Evolutionary conservation across 2,888 invertebrate species (phyloP).

Genomic region (Pantelozetes paolii): DNA sequence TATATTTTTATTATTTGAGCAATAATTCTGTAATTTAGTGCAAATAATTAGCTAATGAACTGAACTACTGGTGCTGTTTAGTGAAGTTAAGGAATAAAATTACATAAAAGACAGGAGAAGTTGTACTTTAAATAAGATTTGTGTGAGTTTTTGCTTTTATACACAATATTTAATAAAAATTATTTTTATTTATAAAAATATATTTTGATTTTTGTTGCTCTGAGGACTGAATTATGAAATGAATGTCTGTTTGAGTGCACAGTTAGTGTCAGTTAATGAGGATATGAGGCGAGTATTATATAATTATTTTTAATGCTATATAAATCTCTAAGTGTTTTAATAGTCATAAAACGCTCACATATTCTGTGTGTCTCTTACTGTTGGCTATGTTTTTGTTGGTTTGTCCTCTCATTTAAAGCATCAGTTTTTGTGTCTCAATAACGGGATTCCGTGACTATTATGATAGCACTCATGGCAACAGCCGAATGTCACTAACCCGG

Average conservation of each 20-base stretch:
- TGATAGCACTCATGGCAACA: slow-evolving; percentile 44
- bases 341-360: slow-evolving; percentile 15
- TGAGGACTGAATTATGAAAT: not conserved
- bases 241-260: not conserved
- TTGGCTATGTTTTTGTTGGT: not conserved
- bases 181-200: not conserved
- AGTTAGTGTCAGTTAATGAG: not conserved
- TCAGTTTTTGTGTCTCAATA: slow-evolving; percentile 40
- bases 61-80: not conserved
- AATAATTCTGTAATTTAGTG: not conserved
- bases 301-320: not conserved
- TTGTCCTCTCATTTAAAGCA: not conserved
- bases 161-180: not conserved
- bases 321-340: not conserved
- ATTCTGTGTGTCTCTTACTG: not conserved
- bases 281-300: no score
- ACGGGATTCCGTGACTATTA: slow-evolving; percentile 43
- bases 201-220: not conserved
- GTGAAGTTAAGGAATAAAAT: not conserved
- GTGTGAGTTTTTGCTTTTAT: not conserved
- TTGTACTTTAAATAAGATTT: slow-evolving; percentile 6
- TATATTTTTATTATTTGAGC: slow-evolving; percentile 4
- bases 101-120: not conserved
- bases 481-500: slow-evolving; percentile 43
- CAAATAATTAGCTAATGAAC: not conserved